phyloP scores from a whole-genome alignment of 2,888 invertebrate species.

The Drosophila emarginata region DNA sequence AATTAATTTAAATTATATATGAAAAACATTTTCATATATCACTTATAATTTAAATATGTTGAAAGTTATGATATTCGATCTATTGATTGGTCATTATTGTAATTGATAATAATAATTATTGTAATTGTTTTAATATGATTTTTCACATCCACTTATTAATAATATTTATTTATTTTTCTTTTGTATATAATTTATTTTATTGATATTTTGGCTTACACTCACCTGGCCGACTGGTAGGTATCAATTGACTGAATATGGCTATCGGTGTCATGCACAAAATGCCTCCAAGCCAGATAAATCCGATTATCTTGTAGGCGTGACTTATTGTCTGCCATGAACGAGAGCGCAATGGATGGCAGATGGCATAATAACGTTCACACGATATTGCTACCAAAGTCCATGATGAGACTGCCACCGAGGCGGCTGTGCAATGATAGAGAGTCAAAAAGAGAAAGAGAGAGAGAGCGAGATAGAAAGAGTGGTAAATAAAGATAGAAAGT shows the following conservation, averaged over 20 bases:
- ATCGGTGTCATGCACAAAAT: slow-evolving; percentile 87
- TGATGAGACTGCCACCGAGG: slow-evolving; percentile 89
- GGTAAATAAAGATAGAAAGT: not conserved
- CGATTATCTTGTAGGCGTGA: slow-evolving; percentile 89
- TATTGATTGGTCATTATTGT: too few relatives aligned
- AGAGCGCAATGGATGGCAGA: slow-evolving; percentile 89
- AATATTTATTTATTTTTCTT: not conserved
- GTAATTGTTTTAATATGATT: too few relatives aligned
- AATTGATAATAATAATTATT: too few relatives aligned
- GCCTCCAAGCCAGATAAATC: slow-evolving; percentile 86
- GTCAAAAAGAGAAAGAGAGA: not conserved
- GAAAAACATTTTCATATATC: too few relatives aligned
- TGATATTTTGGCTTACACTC: slow-evolving; percentile 35
- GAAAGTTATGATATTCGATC: too few relatives aligned
- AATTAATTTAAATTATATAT: too few relatives aligned
- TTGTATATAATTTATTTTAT: not conserved
- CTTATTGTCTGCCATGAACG: slow-evolving; percentile 89
- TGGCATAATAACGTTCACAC: slow-evolving; percentile 90
- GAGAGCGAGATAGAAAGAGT: not conserved
- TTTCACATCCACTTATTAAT: too few relatives aligned
- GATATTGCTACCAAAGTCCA: slow-evolving; percentile 91
- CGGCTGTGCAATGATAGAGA: slow-evolving; percentile 83
- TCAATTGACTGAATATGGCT: slow-evolving; percentile 84
- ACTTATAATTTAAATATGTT: too few relatives aligned
- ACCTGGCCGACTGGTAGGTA: slow-evolving; percentile 83